phyloP scores from a whole-genome alignment of 2,888 invertebrate genomes.

The Pseudolycoriella hygida region DNA sequence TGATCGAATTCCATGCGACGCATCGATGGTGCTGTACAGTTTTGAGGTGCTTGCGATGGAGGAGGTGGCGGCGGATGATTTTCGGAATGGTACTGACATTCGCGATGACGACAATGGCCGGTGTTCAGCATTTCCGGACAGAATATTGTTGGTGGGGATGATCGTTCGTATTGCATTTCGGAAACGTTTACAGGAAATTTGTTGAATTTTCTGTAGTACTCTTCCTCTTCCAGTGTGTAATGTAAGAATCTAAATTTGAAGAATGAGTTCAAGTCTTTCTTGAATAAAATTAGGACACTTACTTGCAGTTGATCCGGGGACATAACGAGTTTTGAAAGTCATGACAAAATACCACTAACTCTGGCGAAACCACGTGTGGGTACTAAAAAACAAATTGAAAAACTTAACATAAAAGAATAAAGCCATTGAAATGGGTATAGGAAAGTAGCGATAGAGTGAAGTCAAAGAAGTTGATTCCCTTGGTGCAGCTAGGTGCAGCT shows the following conservation, averaged over 20 bases:
- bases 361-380: constrained; percentile 15
- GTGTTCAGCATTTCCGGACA: not conserved
- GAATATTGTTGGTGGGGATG: not conserved
- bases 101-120: not conserved
- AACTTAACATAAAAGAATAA: no score
- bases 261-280: no score
- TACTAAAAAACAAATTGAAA: constrained; percentile 10
- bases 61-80: not conserved
- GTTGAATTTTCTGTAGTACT: constrained; percentile 52
- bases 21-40: not conserved
- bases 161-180: not conserved
- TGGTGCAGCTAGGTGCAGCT: no score
- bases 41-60: not conserved
- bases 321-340: constrained; percentile 60
- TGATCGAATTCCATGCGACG: not conserved
- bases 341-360: constrained; percentile 35
- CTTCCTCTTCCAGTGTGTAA: constrained; percentile 58
- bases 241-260: constrained; percentile 44
- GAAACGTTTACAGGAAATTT: constrained; percentile 35
- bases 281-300: no score
- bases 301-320: constrained; percentile 47
- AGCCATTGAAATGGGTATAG: no score
- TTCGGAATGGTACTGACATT: not conserved
- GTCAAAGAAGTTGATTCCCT: no score
- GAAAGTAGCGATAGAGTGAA: no score